Conservation (phyloP, 2,797 vertebrate genomes). For the Acrossocheilus fasciatus region DNA sequence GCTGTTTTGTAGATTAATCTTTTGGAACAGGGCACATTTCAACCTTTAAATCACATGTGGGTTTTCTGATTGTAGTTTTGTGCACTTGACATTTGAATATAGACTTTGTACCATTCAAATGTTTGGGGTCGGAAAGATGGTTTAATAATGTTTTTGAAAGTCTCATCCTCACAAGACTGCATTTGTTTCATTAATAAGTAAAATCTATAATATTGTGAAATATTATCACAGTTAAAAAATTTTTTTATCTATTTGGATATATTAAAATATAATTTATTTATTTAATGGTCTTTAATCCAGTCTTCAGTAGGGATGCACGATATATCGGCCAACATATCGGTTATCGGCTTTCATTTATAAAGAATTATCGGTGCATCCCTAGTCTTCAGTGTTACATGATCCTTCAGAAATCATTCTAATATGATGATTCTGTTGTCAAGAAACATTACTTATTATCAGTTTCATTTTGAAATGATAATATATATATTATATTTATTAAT, state of each 20-base stretch:
- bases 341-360: no score
- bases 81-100: background rate
- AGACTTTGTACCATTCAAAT: background rate
- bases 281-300: background rate
- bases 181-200: background rate
- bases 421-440: background rate
- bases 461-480: background rate
- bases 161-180: background rate
- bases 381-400: background rate
- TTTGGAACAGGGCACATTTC: constrained; percentile 21
- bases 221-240: background rate
- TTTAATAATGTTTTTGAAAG: background rate
- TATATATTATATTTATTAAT: no score
- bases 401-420: background rate
- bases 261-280: background rate
- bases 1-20: constrained; percentile 43
- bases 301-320: background rate
- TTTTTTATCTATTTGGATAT: background rate
- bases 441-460: background rate
- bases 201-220: background rate
- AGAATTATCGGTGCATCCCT: no score
- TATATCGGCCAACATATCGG: no score
- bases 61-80: background rate
- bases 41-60: constrained; percentile 28
- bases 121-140: background rate